Conservation (phyloP, 2,797 vertebrate genomes). For the Etheostoma perlongum region DNA sequence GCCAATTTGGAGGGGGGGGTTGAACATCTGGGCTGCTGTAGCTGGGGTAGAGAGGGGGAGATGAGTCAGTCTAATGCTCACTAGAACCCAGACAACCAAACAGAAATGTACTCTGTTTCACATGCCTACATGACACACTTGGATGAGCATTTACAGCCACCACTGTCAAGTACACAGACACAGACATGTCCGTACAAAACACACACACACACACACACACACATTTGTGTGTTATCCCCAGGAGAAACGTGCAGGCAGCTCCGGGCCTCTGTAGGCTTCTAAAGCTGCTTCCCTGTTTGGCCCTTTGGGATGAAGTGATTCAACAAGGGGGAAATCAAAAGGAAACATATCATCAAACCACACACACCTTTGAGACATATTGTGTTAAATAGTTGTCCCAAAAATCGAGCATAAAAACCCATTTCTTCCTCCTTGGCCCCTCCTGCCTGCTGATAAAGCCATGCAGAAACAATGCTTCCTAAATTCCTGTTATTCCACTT, state of each 20-base stretch:
- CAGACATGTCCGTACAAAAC: constrained; percentile 2
- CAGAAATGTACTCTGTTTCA: constrained; percentile 10
- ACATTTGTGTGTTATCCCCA: constrained; percentile 29
- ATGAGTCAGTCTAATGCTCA: not conserved
- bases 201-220: constrained; percentile 13
- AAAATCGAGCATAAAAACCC: constrained; percentile 43
- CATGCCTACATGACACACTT: constrained; percentile 31
- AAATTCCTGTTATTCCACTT: constrained; percentile 40
- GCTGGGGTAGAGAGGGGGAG: constrained; percentile 12
- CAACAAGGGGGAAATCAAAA: constrained; percentile 47
- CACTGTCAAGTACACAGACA: constrained; percentile 25
- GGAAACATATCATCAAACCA: constrained; percentile 45
- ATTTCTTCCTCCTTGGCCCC: constrained; percentile 18
- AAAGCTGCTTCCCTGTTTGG: constrained; percentile 31
- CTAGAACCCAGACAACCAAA: constrained; percentile 31
- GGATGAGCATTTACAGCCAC: constrained; percentile 24
- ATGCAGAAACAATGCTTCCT: constrained; percentile 48
- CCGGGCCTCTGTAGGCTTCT: constrained; percentile 47
- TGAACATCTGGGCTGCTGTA: constrained; percentile 65
- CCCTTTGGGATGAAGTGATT: constrained; percentile 38
- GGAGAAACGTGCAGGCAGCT: constrained; percentile 59
- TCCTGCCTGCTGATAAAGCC: constrained; percentile 43
- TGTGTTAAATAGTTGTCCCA: constrained; percentile 28
- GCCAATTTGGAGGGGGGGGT: constrained; percentile 77
- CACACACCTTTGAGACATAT: constrained; percentile 29